Percentiles rank a stretch among this genome's conserved stretches.
Conservation (phyloP, 1,140 invertebrate genomes). For the Gyrodactylus bullatarudis region DNA sequence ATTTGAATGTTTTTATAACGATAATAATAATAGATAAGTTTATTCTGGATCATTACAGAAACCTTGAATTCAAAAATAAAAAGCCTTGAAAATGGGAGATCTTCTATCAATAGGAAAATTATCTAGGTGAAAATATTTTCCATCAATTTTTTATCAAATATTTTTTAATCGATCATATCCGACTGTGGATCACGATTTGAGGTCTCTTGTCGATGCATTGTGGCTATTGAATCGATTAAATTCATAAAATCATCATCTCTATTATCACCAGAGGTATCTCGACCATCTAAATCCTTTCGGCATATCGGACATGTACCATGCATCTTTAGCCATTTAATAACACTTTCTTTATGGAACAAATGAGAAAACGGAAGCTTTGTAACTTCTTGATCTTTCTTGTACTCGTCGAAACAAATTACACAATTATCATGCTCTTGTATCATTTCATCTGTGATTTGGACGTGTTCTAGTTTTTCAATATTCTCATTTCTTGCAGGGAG, state of each 20-base stretch:
- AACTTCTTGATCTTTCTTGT: not conserved
- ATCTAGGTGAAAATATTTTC: no score
- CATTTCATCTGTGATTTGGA: not conserved
- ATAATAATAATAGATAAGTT: no score
- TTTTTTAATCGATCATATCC: no score
- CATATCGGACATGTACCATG: conserved; percentile 1
- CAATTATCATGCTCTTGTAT: not conserved
- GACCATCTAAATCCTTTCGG: not conserved
- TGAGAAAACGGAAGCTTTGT: not conserved
- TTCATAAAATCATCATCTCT: not conserved
- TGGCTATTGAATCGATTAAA: not conserved
- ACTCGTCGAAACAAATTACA: not conserved
- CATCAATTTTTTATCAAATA: no score
- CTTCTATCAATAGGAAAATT: no score
- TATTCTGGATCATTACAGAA: no score
- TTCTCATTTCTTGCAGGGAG: not conserved
- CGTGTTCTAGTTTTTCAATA: not conserved
- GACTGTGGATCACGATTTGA: no score
- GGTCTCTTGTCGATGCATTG: no score
- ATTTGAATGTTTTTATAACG: no score
- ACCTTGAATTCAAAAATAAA: no score
- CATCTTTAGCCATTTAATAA: not conserved
- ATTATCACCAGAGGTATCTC: not conserved
- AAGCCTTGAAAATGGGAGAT: no score
- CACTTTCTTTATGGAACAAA: not conserved